phyloP scores from a whole-genome alignment of 2,888 invertebrate species.

The Auanema sp. region DNA sequence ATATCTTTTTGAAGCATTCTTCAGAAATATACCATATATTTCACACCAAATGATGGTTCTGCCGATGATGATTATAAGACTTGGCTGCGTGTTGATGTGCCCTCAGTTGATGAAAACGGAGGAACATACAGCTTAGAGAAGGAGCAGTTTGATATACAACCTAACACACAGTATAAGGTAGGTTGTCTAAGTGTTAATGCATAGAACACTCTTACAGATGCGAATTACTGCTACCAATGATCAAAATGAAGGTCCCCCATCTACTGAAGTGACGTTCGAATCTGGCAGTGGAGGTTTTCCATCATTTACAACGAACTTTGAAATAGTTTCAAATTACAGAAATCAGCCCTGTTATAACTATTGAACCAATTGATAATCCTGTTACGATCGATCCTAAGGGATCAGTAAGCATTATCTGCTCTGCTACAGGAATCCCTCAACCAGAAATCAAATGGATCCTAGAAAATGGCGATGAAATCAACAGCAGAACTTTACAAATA shows the following conservation, averaged over 20 bases:
- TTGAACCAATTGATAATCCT: conserved; percentile 47
- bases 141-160: conserved; percentile 47
- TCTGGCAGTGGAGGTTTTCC: conserved; percentile 56
- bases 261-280: conserved; percentile 49
- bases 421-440: conserved; percentile 51
- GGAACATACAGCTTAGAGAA: conserved; percentile 51
- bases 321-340: conserved; percentile 40
- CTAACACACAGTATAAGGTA: conserved; percentile 51
- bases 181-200: neutral
- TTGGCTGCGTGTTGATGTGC: conserved; percentile 53
- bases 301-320: too few species aligned
- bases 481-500: conserved; percentile 27
- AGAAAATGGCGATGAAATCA: conserved; percentile 48
- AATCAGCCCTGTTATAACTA: conserved; percentile 51
- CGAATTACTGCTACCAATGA: conserved; percentile 61
- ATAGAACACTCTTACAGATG: conserved; percentile 24
- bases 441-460: conserved; percentile 59
- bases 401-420: conserved; percentile 50
- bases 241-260: conserved; percentile 60
- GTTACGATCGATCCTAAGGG: conserved; percentile 48
- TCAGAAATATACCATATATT: conserved; percentile 55
- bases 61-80: conserved; percentile 53
- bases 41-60: conserved; percentile 51
- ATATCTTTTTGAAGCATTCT: conserved; percentile 2
- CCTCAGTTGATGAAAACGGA: conserved; percentile 30